Evolutionary conservation across 2,797 vertebrate species (phyloP).

Genomic region (Lithobates sylvaticus): DNA sequence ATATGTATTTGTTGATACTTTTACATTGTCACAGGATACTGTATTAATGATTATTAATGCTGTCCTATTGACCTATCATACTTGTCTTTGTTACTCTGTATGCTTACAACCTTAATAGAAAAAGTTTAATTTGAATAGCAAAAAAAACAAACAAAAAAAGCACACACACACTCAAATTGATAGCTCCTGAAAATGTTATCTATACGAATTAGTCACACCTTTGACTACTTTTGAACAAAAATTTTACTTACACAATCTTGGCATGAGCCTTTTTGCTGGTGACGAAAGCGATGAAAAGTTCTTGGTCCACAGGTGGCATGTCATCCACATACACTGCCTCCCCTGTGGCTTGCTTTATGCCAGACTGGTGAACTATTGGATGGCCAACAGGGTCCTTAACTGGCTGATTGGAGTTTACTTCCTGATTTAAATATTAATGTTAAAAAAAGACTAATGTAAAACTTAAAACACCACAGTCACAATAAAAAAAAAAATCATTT

Average conservation of each 20-base stretch:
- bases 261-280: conserved; percentile 80
- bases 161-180: too few species aligned
- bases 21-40: too few species aligned
- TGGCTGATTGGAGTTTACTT: conserved; percentile 68
- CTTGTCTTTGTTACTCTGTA: too few species aligned
- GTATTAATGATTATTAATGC: too few species aligned
- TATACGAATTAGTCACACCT: background rate
- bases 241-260: conserved; percentile 75
- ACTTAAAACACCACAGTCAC: background rate
- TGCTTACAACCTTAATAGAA: too few species aligned
- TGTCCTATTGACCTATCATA: too few species aligned
- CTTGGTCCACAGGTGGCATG: conserved; percentile 71
- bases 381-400: conserved; percentile 76
- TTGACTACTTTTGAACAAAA: background rate
- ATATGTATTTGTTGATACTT: too few species aligned
- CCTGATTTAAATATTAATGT: conserved; percentile 30
- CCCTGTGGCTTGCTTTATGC: conserved; percentile 80
- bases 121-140: too few species aligned
- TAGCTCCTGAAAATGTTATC: too few species aligned
- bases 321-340: conserved; percentile 81
- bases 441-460: background rate
- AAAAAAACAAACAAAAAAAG: too few species aligned
- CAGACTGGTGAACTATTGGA: conserved; percentile 79
- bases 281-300: conserved; percentile 79
- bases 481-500: too few species aligned